Evolutionary conservation across 2,888 invertebrate species (phyloP), one percentile per base, ranked within the genome.

Genomic region (Falcaria lacertinaria): DNA sequence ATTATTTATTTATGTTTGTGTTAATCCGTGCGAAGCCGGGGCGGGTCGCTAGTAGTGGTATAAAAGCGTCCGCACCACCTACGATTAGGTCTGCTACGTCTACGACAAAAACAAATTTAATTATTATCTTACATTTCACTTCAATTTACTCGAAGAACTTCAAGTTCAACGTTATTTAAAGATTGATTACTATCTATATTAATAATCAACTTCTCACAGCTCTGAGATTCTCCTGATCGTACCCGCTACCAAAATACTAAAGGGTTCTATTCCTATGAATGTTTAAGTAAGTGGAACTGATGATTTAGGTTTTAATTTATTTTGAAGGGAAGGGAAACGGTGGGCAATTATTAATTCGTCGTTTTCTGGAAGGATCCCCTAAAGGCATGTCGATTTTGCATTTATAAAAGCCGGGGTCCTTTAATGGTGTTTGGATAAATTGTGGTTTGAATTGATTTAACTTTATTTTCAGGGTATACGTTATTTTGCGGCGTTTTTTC

Each of bases 201-300:
- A n/a, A n/a, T n/a, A n/a, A 37, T 37, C 25, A 14, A 25, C 13
- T 19, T 22, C 6, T 22, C 14, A 14, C 22, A 37, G 7, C 8
- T 36, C 19, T 22, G 13, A 22, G 11, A 25, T 5, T 25, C 22
- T 4, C 22, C 14, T 36, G 19, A 36, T 14, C 15, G 37, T 37
- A 37, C 14, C 15, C 22, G 37, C 1, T 25, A 22, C 16, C 5
- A 14, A 7, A 37, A 25, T 37, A 2, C 37, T 14, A 22, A 25
- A 37, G 37, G 34, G 19, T 44, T 45, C 15, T 44, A 48, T 46
- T 49, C 48, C 6, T n/a, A 51, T 54, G 54, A 51, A 51, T 54
- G 47, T 51, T 51, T 46, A 54, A 54, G 41, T 45, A 46, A 46
- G 43, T 45, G 44, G 45, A 51, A 49, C 47, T 34, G 47, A 49